Evolutionary conservation across 2,113 vertebrate genomes (phyloP).

Genomic region (Butorides virescens): DNA sequence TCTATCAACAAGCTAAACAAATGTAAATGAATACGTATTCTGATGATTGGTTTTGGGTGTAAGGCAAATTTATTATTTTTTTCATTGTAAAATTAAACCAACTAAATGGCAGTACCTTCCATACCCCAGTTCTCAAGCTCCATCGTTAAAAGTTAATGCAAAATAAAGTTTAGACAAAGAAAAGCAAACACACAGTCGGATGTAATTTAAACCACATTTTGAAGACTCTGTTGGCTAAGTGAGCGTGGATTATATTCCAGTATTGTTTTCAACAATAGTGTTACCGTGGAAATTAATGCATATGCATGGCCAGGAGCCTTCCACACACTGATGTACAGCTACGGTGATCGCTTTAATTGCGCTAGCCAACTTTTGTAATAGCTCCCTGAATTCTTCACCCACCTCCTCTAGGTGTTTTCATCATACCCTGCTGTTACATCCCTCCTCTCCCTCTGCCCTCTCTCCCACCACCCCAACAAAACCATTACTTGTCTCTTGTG

Average conservation of each 20-base stretch:
- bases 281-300: constrained; percentile 78
- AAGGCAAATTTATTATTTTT: constrained; percentile 8
- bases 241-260: constrained; percentile 74
- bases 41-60: not conserved
- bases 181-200: constrained; percentile 76
- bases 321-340: not conserved
- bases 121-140: not conserved
- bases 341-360: not conserved
- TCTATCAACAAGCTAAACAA: constrained; percentile 19
- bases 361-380: not conserved
- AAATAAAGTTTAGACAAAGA: constrained; percentile 77
- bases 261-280: constrained; percentile 85
- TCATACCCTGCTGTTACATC: not conserved
- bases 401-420: not conserved
- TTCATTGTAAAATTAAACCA: constrained; percentile 6
- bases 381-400: not conserved
- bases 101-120: not conserved
- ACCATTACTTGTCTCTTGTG: not conserved
- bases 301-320: constrained; percentile 44
- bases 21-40: not conserved
- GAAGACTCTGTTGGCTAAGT: constrained; percentile 72
- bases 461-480: not conserved
- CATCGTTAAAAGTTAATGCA: constrained; percentile 70
- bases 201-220: constrained; percentile 85
- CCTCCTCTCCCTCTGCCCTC: not conserved